Evolutionary conservation across 2,797 vertebrate species (phyloP), one percentile per base, ranked within the genome.

Genomic region (Phaenicophaeus curvirostris): DNA sequence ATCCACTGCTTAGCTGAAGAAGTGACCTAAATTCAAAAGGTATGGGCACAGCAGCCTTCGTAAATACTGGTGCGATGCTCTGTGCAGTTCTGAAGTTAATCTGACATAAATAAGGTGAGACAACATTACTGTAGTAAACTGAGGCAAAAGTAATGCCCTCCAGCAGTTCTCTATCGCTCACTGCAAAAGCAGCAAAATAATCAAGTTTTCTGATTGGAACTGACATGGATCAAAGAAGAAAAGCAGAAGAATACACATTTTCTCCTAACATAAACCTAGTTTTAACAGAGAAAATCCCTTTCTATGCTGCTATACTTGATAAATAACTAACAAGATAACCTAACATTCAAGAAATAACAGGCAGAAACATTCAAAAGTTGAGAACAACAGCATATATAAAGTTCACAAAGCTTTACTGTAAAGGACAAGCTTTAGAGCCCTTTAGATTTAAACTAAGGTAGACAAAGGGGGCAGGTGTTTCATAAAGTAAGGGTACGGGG

Each of bases 21-120:
- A 84, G 12, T 39, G 35, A 85, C 42, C 42, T 77, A 61, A 91
- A 88, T 65, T 84, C 44, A 82, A 66, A 62, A 66, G 39, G 58
- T 55, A 31, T 53, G 67, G 68, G 68, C 66, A 88, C 58, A 80
- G 61, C 35, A 90, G 46, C 62, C 48, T 79, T 80, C 39, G 68
- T 61, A 69, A 81, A 67, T 20, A 88, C 30, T 20, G 28, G 25
- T 71, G 30, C 37, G 87, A 89, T 55, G n/a, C 23, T 83, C 54
- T 35, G 55, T 61, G 68, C 39, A 78, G 74, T 95, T 96, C 95
- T 97, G 87, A 96, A 97, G 90, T 93, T 90, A 95, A 96, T 95
- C 93, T 85, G 58, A 69, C 83, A 96, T 95, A 96, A 96, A 83
- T 71, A 91, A 94, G 15, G 91, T 92, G 87, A 91, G 62, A 61